Conservation (phyloP, 2,888 invertebrate genomes). For the Dolichopus griseipennis region DNA sequence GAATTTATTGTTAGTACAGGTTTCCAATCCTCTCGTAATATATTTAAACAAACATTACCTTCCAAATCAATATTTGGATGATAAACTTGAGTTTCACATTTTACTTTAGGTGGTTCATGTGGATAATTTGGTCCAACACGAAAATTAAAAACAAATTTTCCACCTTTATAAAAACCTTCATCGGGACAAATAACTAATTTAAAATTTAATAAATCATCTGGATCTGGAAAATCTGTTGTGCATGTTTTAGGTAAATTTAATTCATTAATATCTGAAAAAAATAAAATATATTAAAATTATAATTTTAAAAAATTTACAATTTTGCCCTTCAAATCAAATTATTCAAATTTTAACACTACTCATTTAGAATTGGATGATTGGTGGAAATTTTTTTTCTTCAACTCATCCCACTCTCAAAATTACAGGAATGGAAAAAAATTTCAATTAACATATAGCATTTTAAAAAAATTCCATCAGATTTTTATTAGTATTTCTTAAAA, state of each 20-base stretch:
- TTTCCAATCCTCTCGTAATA: slow-evolving; percentile 97
- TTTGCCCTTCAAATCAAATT: neutral
- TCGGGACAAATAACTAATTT: slow-evolving; percentile 94
- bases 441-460: no score
- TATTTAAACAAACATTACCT: slow-evolving; percentile 95
- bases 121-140: slow-evolving; percentile 89
- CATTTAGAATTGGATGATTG: neutral
- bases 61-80: slow-evolving; percentile 98
- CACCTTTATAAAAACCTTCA: slow-evolving; percentile 93
- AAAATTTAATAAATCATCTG: slow-evolving; percentile 91
- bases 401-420: neutral
- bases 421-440: no score
- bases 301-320: neutral
- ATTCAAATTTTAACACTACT: neutral
- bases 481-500: no score
- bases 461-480: no score
- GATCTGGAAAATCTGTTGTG: slow-evolving; percentile 90
- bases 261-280: slow-evolving; percentile 85
- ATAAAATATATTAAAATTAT: slow-evolving; percentile 19
- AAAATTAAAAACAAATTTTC: slow-evolving; percentile 92
- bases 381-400: neutral
- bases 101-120: slow-evolving; percentile 97
- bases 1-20: slow-evolving; percentile 96
- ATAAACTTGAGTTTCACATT: slow-evolving; percentile 95
- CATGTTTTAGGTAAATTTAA: slow-evolving; percentile 95